phyloP scores from a whole-genome alignment of 2,888 invertebrate genomes.

The Cantharis rustica region DNA sequence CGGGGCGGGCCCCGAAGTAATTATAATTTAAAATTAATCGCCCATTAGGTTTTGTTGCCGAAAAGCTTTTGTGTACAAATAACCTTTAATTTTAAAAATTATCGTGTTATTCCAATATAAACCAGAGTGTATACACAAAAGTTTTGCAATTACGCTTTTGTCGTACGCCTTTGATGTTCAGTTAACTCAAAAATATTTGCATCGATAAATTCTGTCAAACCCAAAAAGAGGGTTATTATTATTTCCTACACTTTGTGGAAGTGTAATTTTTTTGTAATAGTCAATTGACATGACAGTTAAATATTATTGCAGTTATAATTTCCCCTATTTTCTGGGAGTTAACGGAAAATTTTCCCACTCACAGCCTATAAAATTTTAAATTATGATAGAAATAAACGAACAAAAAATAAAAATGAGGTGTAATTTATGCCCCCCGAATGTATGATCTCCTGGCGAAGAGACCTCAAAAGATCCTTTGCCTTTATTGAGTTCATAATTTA shows the following conservation, averaged over 20 bases:
- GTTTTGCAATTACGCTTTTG: neutral
- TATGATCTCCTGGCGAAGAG: too few species aligned
- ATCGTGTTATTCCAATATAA: neutral
- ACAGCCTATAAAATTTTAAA: neutral
- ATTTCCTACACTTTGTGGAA: neutral
- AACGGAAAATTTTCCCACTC: neutral
- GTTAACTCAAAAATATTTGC: neutral
- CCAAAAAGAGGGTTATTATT: neutral
- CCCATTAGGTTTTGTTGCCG: neutral
- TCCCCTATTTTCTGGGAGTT: neutral
- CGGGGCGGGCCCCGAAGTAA: neutral
- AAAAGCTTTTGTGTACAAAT: neutral
- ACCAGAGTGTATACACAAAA: neutral
- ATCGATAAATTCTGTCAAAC: neutral
- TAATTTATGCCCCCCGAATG: too few species aligned
- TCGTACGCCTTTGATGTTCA: neutral
- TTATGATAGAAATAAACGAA: neutral
- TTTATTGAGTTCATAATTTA: neutral
- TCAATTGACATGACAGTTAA: neutral
- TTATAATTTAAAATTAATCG: neutral
- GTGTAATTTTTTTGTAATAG: neutral
- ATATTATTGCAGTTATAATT: neutral
- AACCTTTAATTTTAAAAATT: neutral
- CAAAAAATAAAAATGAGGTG: too few species aligned
- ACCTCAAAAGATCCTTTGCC: too few species aligned